Base-by-base conservation (phyloP, 2,888 invertebrate genomes). In the Boloria selene region DNA sequence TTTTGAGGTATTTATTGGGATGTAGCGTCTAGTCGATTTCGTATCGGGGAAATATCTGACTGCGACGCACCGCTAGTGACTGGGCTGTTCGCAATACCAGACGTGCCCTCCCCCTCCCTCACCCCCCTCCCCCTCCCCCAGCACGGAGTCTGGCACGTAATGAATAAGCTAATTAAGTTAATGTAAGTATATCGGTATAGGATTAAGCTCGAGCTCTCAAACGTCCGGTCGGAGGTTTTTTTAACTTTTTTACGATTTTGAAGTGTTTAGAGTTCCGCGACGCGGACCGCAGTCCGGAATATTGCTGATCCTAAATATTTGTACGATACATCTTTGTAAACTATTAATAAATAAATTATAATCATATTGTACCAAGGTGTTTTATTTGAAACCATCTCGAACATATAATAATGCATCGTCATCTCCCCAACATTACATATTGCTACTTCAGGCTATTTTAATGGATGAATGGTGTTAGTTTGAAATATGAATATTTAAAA, bases 311-410 rank as follows among this genome's bases (percentile, higher is more conserved):
- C 84, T 79, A 77, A 80, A 86, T 84, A 83, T 87, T 88, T 90
- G 89, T 90, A 90, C 88, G 88, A 90, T 90, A 88, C 83, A 85
- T 90, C 87, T 89, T 85, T 91, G 90, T 91, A 91, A 90, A 91
- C 91, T 93, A 92, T 90, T 92, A 89, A 89, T 90, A 75, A 90
- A 90, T 92, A 91, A 90, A 92, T 90, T 90, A 91, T 92, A 91
- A 91, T 90, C 90, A 85, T 89, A 91, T 88, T 90, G 88, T 88
- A 88, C 58, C 49, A 13, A 70, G 68, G 47, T 79, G 84, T 89
- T 87, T 90, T 74, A 88, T 87, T 73, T 61, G 31, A n/a, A 7
- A 4, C 18, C 10, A 38, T 10, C 44, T 45, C n/a, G n/a, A n/a
- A n/a, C n/a, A n/a, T n/a, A n/a, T n/a, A n/a, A n/a, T n/a, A n/a